Evolutionary conservation across 2,113 vertebrate genomes (phyloP).

Genomic region (Lipotes vexillifer): DNA sequence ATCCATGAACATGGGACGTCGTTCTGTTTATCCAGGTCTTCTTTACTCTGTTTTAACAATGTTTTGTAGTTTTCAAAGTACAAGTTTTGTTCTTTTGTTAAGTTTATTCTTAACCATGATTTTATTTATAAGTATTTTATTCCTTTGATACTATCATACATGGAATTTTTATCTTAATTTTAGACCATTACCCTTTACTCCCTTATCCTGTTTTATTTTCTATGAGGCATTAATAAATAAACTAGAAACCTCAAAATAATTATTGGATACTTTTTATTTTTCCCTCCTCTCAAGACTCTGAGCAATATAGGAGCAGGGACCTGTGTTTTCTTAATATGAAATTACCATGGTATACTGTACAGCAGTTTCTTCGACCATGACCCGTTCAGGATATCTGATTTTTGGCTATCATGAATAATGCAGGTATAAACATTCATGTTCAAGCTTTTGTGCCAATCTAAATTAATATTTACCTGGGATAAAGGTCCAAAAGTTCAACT

Average conservation of each 20-base stretch:
- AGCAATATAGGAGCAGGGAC: neutral
- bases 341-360: accelerated
- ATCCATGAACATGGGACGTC: neutral
- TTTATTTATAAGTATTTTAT: neutral
- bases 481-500: neutral
- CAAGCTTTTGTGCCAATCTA: neutral
- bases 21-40: neutral
- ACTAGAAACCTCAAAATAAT: neutral
- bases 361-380: neutral
- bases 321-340: neutral
- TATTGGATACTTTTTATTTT: neutral
- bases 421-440: neutral
- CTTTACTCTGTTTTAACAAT: neutral
- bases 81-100: neutral
- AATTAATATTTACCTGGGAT: neutral
- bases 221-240: neutral
- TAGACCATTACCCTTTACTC: neutral
- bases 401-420: neutral
- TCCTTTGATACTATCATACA: neutral
- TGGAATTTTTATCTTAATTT: neutral
- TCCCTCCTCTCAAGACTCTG: neutral
- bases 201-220: neutral
- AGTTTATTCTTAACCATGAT: neutral
- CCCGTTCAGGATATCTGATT: accelerated
- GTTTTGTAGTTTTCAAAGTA: neutral